Conservation (phyloP, 2,113 vertebrate genomes). For the Sylvia atricapilla region DNA sequence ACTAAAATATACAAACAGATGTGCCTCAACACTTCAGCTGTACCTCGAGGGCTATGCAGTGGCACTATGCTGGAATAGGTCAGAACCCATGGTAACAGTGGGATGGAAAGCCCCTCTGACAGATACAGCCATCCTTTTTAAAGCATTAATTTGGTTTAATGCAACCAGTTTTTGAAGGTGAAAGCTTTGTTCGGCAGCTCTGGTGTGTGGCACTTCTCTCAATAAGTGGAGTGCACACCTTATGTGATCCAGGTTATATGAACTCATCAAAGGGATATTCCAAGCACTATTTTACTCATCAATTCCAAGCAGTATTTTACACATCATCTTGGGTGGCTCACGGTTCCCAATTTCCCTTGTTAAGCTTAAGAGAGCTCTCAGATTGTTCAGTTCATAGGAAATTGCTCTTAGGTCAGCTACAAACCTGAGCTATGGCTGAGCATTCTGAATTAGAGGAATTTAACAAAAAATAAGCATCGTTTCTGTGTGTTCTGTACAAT, state of each 20-base stretch:
- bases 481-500: neutral
- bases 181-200: neutral
- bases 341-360: neutral
- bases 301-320: neutral
- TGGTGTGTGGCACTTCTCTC: neutral
- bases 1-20: neutral
- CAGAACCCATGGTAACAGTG: neutral
- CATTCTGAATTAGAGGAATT: neutral
- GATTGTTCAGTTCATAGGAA: neutral
- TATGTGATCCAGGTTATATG: neutral
- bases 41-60: neutral
- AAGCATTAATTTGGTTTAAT: neutral
- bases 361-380: neutral
- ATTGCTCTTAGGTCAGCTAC: neutral
- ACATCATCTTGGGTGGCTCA: neutral
- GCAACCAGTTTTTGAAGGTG: neutral
- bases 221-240: neutral
- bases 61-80: neutral
- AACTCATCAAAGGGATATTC: neutral
- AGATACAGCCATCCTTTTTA: neutral
- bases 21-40: neutral
- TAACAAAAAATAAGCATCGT: neutral
- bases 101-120: neutral
- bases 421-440: neutral
- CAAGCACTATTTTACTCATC: neutral